These are phyloP conservation scores for Agelastica alni DNA, from an alignment of 2,888 invertebrate species.

Conservation along the genomic window DNA sequence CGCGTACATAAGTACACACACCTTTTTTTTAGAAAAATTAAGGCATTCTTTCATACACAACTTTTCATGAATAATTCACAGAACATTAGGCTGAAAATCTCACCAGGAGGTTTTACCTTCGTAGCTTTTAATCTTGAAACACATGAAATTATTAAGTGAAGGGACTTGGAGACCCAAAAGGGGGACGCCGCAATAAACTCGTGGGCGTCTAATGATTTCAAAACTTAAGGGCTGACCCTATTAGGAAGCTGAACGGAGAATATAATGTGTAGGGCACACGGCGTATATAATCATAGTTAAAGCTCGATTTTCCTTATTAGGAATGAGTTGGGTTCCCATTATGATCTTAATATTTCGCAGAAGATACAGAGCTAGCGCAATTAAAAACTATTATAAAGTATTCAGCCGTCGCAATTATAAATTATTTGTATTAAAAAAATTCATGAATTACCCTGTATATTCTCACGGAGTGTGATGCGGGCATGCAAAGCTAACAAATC, in stretches of 20 bases:
- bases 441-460: too few relatives aligned
- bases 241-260: constrained; percentile 9
- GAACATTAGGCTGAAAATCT: not conserved
- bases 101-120: constrained; percentile 1
- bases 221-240: constrained; percentile 19
- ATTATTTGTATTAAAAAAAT: too few relatives aligned
- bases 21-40: too few relatives aligned
- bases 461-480: too few relatives aligned
- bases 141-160: constrained; percentile 12
- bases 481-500: too few relatives aligned
- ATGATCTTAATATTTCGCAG: constrained; percentile 7
- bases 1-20: too few relatives aligned
- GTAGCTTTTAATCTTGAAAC: constrained; percentile 11
- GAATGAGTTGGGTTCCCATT: constrained; percentile 14
- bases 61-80: not conserved
- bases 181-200: constrained; percentile 10
- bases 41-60: too few relatives aligned
- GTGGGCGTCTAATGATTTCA: constrained; percentile 17
- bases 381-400: too few relatives aligned
- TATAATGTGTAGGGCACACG: constrained; percentile 8
- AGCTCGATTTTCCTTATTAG: constrained; percentile 13
- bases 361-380: too few relatives aligned
- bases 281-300: constrained; percentile 17
- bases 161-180: constrained; percentile 3
- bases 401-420: too few relatives aligned